Base-by-base conservation (phyloP, 2,797 vertebrate species). In the Petrocephalus sullivani region DNA sequence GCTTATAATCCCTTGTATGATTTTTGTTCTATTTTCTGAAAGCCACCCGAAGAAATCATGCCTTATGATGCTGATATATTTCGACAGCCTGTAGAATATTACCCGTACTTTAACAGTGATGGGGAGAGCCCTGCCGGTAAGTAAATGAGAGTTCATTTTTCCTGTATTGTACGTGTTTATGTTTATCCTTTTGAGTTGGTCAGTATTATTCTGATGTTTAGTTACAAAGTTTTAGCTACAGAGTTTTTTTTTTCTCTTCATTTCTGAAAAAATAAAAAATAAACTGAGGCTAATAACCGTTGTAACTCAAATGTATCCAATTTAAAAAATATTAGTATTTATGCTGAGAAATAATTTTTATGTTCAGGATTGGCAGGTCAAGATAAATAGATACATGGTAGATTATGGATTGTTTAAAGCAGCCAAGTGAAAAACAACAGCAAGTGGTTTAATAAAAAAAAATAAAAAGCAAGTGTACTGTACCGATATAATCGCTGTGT, bases 51-150 rank as follows among this genome's bases (percentile, higher is more conserved):
- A 93, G 98, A 99, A 89, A 96, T 99, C 92, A 93, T 96, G 89
- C 1, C 96, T 88, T 99, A 98, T 49, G 98, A 99, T 53, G 90
- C 97, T 84, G 98, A 99, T 87, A 96, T 98, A 91, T 99, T 98
- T 94, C 96, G 98, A 92, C 94, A 94, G 84, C 95, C 95, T 8
- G 96, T 98, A 90, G 98, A 99, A 89, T 99, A 97, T 94, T 97
- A 97, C 94, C 95, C 96, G 2, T 99, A 98, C 92, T 95, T 99
- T 90, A 94, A 94, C 91, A 95, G 97, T 81, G 98, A 99, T 91
- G 92, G 96, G 93, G 98, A 99, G 21, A 97, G 97, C 91, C 98
- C 98, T 88, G 94, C 96, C 88, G 98, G 98, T 97, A 90, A 96
- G 95, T 94, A 93, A 81, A 8, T n/a, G 3, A 21, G 33, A 0